Percentiles rank a stretch among this genome's conserved stretches.
Conservation (phyloP, 2,797 vertebrate species). For the Channallabes apus region DNA sequence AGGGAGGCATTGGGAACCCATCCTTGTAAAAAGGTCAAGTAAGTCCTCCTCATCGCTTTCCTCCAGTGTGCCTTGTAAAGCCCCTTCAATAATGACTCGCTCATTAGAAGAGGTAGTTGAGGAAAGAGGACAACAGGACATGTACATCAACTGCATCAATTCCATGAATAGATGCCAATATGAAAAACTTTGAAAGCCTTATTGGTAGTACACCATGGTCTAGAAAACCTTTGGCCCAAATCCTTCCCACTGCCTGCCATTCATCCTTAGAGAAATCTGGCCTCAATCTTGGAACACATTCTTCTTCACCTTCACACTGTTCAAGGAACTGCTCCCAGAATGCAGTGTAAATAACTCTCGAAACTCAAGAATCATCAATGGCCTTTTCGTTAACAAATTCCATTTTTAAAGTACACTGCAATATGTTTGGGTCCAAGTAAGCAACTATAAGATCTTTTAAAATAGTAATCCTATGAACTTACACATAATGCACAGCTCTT, state of each 20-base stretch:
- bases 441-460: no score
- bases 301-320: slow-evolving; percentile 21
- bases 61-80: slow-evolving; percentile 45
- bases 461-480: no score
- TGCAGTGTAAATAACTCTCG: slow-evolving; percentile 42
- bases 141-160: slow-evolving; percentile 39
- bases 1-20: slow-evolving; percentile 51
- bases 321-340: not conserved
- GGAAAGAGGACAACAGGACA: slow-evolving; percentile 44
- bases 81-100: slow-evolving; percentile 47
- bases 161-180: slow-evolving; percentile 44
- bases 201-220: slow-evolving; percentile 44
- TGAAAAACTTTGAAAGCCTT: slow-evolving; percentile 47
- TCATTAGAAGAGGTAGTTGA: slow-evolving; percentile 44
- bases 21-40: slow-evolving; percentile 49
- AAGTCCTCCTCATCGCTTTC: slow-evolving; percentile 45
- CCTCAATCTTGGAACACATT: slow-evolving; percentile 40
- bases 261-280: slow-evolving; percentile 34
- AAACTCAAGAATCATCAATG: slow-evolving; percentile 16
- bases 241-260: slow-evolving; percentile 41
- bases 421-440: no score
- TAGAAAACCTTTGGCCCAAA: slow-evolving; percentile 47
- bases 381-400: slow-evolving; percentile 40
- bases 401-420: not conserved
- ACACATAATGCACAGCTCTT: no score